phyloP scores from a whole-genome alignment of 2,888 invertebrate genomes.

The Geotrupes spiniger region DNA sequence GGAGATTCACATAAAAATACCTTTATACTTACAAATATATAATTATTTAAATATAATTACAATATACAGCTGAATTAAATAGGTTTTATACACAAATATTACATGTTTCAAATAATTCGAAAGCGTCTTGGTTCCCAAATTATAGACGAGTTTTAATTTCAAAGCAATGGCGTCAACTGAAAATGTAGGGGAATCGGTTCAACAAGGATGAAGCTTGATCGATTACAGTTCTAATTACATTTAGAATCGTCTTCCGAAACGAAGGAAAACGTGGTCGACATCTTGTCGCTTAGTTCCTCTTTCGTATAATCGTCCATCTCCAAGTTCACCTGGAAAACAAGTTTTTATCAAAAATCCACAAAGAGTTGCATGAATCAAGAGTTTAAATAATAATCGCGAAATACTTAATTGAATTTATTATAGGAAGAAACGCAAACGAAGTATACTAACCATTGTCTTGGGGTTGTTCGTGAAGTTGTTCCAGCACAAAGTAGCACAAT shows the following conservation, averaged over 20 bases:
- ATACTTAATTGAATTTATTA: no score
- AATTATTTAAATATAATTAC: constrained; percentile 5
- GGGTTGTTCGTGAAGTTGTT: constrained; percentile 21
- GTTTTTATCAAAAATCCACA: no score
- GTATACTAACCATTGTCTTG: constrained; percentile 24
- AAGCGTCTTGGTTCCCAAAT: constrained; percentile 7
- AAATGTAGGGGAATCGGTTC: constrained; percentile 3
- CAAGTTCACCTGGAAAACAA: constrained; percentile 28
- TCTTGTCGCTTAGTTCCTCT: constrained; percentile 81
- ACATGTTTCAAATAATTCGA: not conserved
- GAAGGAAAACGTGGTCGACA: constrained; percentile 86
- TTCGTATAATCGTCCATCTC: constrained; percentile 51
- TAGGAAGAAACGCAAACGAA: no score
- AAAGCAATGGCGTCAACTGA: not conserved
- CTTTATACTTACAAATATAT: constrained; percentile 6
- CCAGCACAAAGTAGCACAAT: constrained; percentile 32
- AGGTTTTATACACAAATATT: constrained; percentile 7
- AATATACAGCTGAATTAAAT: not conserved
- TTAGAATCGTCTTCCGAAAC: constrained; percentile 67
- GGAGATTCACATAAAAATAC: no score
- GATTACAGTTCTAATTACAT: constrained; percentile 12
- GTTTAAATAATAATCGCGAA: no score
- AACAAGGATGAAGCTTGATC: constrained; percentile 17
- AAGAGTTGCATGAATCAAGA: no score
- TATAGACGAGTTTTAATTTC: not conserved